phyloP scores from a whole-genome alignment of 1,140 invertebrate species.

The Brachystomella parvula region DNA sequence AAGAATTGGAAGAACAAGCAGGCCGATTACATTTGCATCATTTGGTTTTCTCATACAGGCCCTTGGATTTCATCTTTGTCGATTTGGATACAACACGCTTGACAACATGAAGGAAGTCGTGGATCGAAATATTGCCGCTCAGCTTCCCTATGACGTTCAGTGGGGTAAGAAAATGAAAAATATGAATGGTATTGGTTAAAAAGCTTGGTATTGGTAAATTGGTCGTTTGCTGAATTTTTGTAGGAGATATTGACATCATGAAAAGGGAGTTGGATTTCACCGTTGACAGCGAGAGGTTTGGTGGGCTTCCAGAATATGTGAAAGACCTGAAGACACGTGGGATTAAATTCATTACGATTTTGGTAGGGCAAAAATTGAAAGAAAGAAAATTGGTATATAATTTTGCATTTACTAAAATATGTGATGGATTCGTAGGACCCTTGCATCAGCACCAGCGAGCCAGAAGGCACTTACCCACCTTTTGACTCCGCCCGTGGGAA shows the following conservation, averaged over 20 bases:
- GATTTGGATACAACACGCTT: constrained; percentile 44
- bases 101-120: constrained; percentile 41
- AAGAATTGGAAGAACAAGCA: constrained; percentile 23
- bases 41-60: too few species aligned
- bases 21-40: constrained; percentile 42
- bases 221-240: too few species aligned
- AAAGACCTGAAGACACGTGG: constrained; percentile 49
- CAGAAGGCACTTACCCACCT: constrained; percentile 24
- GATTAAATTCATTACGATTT: constrained; percentile 45
- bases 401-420: not conserved
- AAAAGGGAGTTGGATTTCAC: constrained; percentile 77
- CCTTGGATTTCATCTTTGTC: constrained; percentile 48
- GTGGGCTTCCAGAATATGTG: constrained; percentile 63
- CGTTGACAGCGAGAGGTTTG: constrained; percentile 57
- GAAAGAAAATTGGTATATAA: not conserved
- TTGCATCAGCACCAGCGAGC: constrained; percentile 19
- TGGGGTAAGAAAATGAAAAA: constrained; percentile 41
- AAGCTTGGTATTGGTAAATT: not conserved
- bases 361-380: constrained; percentile 26
- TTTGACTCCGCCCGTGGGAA: constrained; percentile 27
- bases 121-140: constrained; percentile 40
- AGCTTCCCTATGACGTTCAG: constrained; percentile 46
- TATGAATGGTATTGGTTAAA: not conserved
- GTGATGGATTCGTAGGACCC: constrained; percentile 19
- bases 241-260: constrained; percentile 54